These are phyloP conservation scores for Cottus gobio DNA, from an alignment of 2,113 vertebrate species.

Conservation along the genomic window DNA sequence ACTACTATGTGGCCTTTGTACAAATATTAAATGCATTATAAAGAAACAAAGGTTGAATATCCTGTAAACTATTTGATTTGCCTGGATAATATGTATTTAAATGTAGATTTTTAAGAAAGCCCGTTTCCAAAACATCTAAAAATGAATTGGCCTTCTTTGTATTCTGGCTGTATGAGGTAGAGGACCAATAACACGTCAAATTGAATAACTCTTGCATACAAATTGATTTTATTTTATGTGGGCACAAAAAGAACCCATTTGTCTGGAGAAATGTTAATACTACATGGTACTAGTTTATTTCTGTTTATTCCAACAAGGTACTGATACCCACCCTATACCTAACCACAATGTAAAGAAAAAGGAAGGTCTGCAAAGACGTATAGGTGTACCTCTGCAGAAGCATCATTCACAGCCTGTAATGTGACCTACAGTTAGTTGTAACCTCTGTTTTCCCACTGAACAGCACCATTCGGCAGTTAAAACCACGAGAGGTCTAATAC, in stretches of 20 bases:
- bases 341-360: background rate
- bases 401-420: background rate
- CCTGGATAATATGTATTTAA: background rate
- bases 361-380: too few relatives aligned
- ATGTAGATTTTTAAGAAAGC: background rate
- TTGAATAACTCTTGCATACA: too few relatives aligned
- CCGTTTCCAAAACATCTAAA: background rate
- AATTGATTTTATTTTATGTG: too few relatives aligned
- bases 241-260: background rate
- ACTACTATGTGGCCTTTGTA: too few relatives aligned
- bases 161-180: background rate
- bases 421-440: background rate
- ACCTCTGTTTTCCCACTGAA: background rate
- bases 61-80: background rate
- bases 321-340: background rate
- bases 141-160: background rate
- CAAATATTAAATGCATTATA: too few relatives aligned
- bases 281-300: background rate
- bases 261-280: background rate
- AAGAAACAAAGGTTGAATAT: background rate
- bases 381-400: background rate
- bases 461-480: too few relatives aligned
- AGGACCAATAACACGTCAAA: background rate
- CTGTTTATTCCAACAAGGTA: background rate
- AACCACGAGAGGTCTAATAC: slow-evolving; percentile 3